These are phyloP conservation scores for Actias luna DNA, from an alignment of 2,888 invertebrate species.

Conservation along the genomic window DNA sequence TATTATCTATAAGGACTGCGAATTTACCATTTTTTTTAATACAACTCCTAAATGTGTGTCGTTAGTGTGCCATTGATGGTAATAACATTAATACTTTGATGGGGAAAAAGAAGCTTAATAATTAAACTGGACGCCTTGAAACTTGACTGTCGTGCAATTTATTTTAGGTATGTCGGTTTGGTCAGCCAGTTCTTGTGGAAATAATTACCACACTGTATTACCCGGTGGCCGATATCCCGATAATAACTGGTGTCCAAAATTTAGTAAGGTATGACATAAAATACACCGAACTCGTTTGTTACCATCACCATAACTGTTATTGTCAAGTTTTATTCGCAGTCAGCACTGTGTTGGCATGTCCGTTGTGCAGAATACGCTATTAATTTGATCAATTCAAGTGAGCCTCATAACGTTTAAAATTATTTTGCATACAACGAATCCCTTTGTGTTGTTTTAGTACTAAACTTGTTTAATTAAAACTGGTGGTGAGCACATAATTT, in stretches of 20 bases:
- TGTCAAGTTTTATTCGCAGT: constrained; percentile 19
- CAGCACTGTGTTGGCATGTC: constrained; percentile 17
- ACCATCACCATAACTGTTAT: constrained; percentile 15
- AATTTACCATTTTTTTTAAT: neutral
- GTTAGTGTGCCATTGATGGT: neutral
- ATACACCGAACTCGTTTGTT: constrained; percentile 32
- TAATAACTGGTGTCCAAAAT: constrained; percentile 76
- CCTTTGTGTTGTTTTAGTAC: neutral
- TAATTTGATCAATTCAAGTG: constrained; percentile 13
- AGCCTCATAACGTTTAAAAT: constrained; percentile 14
- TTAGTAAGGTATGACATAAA: constrained; percentile 69
- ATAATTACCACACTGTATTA: constrained; percentile 71
- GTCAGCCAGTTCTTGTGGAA: constrained; percentile 85
- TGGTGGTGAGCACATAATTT: neutral
- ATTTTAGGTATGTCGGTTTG: constrained; percentile 86
- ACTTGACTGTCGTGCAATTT: constrained; percentile 68
- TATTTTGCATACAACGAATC: neutral
- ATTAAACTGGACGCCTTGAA: constrained; percentile 67
- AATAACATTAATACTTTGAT: neutral
- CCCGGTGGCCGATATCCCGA: constrained; percentile 68
- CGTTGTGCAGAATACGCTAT: constrained; percentile 16
- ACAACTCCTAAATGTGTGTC: too few relatives aligned
- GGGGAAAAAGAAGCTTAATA: constrained; percentile 13
- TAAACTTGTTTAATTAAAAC: neutral
- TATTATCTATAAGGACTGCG: neutral